Evolutionary conservation across 1,140 invertebrate species (phyloP).

Genomic region (Vanessa atalanta): DNA sequence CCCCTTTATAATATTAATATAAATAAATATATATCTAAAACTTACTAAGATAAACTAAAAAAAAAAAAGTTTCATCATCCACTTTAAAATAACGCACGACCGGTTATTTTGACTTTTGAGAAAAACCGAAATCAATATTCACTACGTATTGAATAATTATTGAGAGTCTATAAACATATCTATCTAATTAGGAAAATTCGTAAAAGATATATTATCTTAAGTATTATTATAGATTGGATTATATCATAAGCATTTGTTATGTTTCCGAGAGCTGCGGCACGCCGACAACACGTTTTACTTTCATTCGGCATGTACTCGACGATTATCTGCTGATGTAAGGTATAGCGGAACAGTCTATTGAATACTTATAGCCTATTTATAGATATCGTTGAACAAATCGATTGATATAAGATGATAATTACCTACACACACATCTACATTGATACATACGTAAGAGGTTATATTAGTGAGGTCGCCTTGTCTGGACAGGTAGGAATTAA

Average conservation of each 20-base stretch:
- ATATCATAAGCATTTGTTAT: background rate
- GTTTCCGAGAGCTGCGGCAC: background rate
- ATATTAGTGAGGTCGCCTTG: too few relatives aligned
- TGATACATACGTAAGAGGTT: too few relatives aligned
- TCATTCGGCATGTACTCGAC: constrained; percentile 6
- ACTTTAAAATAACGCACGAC: too few relatives aligned
- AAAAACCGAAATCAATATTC: too few relatives aligned
- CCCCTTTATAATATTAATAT: too few relatives aligned
- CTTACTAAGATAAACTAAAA: too few relatives aligned
- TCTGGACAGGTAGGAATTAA: too few relatives aligned
- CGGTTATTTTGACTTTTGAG: too few relatives aligned
- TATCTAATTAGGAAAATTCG: background rate
- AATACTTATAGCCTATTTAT: constrained; percentile 6
- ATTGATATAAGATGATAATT: background rate
- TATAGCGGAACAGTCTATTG: background rate
- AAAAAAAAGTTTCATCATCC: too few relatives aligned
- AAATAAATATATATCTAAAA: too few relatives aligned
- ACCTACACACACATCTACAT: background rate
- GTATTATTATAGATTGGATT: background rate
- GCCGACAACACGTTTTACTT: constrained; percentile 12
- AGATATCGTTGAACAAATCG: background rate
- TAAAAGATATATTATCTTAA: background rate
- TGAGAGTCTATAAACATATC: too few relatives aligned
- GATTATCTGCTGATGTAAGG: constrained; percentile 9
- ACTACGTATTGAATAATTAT: too few relatives aligned